Base-by-base conservation (phyloP, 1,140 invertebrate species). In the Rhagoletis pomonella region DNA sequence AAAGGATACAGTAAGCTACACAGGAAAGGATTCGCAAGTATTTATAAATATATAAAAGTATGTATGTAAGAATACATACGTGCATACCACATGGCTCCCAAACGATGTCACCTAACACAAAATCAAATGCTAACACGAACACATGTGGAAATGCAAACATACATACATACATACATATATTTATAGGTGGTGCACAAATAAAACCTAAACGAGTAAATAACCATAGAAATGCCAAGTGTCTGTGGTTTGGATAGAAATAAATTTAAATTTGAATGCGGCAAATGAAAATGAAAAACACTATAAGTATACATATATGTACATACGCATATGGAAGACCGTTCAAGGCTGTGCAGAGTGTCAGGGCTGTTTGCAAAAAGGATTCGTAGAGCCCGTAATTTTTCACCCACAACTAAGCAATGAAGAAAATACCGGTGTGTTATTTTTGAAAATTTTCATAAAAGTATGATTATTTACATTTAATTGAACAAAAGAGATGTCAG, bases 301-400 rank as follows among this genome's bases (percentile, higher is more conserved):
- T 5, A 3, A 55, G 50, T 55, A 55, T 10, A 1, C 0, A 55
- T 55, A 10, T 55, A 7, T 55, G 10, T 7, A 55, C 5, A 5
- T 55, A 55, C 17, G 47, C 17, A 44, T 3, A 44, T 29, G 3
- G 39, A 42, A 77, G 17, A 77, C n/a, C 47, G 42, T n/a, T 77
- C 69, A 77, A 77, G 69, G 69, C 44, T 47, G 44, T 29, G 4
- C 3, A 77, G 29, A 77, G 44, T 55, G n/a, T n/a, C 73, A 81
- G 50, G 47, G 73, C 44, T 81, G 6, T 4, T 6, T 50, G 47
- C n/a, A 12, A 81, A 29, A 29, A 29, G 73, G 17, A 4, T 81
- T 55, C 4, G n/a, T 5, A 62, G 60, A 0, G 7, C 50, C 9
- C 29, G 1, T 55, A 6, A 17, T 50, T n/a, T 50, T 69, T 44